These are phyloP conservation scores for Tretioscincus oriximinensis DNA, from an alignment of 2,113 vertebrate genomes.

Conservation along the genomic window DNA sequence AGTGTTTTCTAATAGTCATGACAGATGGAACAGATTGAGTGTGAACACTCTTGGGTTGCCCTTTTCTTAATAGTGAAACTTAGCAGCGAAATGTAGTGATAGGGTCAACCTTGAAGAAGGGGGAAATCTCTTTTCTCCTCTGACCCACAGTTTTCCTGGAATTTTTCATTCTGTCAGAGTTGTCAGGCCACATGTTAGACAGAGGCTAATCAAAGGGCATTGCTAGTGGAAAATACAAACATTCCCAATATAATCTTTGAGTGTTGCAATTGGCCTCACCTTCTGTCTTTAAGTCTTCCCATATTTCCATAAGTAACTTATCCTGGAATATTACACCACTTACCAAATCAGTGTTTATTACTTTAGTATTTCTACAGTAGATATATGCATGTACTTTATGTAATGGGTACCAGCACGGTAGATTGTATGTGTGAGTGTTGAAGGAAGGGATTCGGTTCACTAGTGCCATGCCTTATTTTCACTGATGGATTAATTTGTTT, in stretches of 20 bases:
- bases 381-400: background rate
- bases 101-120: slow-evolving; percentile 51
- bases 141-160: slow-evolving; percentile 53
- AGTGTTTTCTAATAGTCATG: slow-evolving; percentile 71
- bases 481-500: slow-evolving; percentile 56
- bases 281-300: slow-evolving; percentile 17
- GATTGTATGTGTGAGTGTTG: slow-evolving; percentile 47
- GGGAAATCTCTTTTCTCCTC: slow-evolving; percentile 50
- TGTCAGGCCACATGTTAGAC: slow-evolving; percentile 55
- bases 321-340: background rate
- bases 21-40: slow-evolving; percentile 79
- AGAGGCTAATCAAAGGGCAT: slow-evolving; percentile 54
- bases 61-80: slow-evolving; percentile 62
- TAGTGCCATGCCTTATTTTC: slow-evolving; percentile 32
- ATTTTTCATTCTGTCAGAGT: slow-evolving; percentile 67
- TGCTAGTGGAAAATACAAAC: slow-evolving; percentile 46
- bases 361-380: background rate
- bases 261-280: background rate
- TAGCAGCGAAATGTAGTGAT: slow-evolving; percentile 49
- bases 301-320: background rate
- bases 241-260: slow-evolving; percentile 45
- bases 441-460: slow-evolving; percentile 43
- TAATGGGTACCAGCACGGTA: background rate
- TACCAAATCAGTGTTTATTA: slow-evolving; percentile 5
- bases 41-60: slow-evolving; percentile 71